phyloP scores from a whole-genome alignment of 2,797 vertebrate genomes.

The Coreius guichenoti region DNA sequence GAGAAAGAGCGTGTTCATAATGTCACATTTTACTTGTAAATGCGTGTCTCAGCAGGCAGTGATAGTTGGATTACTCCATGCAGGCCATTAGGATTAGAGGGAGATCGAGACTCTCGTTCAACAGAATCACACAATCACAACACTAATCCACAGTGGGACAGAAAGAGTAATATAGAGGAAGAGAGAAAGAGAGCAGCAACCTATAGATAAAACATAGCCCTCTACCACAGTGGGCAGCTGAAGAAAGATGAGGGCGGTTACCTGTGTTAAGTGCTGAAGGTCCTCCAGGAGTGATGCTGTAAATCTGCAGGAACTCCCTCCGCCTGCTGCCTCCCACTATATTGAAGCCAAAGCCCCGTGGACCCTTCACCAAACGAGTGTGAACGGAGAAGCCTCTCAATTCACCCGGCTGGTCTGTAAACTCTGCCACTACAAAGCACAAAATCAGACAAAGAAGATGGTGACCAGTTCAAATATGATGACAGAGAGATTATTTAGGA shows the following conservation, averaged over 20 bases:
- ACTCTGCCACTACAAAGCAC: conserved; percentile 72
- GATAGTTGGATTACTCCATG: conserved; percentile 53
- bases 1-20: neutral
- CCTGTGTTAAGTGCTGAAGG: conserved; percentile 72
- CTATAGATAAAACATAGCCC: neutral
- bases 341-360: conserved; percentile 81
- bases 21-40: conserved; percentile 9
- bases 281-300: conserved; percentile 80
- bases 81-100: conserved; percentile 58
- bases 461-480: neutral
- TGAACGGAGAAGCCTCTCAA: conserved; percentile 80
- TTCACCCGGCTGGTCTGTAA: conserved; percentile 78
- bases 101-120: conserved; percentile 46
- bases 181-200: neutral
- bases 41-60: neutral
- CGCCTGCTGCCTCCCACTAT: conserved; percentile 80
- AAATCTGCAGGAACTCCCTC: conserved; percentile 81
- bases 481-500: neutral
- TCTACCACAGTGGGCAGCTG: neutral
- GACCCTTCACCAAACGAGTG: conserved; percentile 78
- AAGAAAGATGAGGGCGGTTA: conserved; percentile 18
- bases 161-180: neutral
- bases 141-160: conserved; percentile 49
- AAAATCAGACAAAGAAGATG: neutral
- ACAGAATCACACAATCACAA: conserved; percentile 52